Evolutionary conservation across 2,888 invertebrate species (phyloP).

Genomic region (Meiosimyza decipiens): DNA sequence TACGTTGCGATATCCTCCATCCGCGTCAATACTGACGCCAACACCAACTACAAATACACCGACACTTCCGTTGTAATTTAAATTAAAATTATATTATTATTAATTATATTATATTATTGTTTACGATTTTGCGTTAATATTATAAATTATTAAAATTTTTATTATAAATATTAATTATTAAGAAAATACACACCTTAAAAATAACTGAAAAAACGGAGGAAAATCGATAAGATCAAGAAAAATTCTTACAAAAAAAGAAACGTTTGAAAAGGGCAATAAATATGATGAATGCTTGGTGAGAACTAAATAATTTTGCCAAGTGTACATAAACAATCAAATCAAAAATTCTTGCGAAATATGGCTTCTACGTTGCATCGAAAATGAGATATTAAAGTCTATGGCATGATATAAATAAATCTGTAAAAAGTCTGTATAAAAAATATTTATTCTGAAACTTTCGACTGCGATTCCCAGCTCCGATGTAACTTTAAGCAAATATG

Average conservation of each 20-base stretch:
- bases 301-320: too few species aligned
- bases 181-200: conserved; percentile 31
- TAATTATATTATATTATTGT: conserved; percentile 43
- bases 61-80: conserved; percentile 69
- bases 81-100: conserved; percentile 46
- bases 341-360: too few species aligned
- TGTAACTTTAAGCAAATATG: too few species aligned
- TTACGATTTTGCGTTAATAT: conserved; percentile 22
- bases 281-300: too few species aligned
- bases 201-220: conserved; percentile 34
- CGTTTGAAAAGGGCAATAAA: too few species aligned
- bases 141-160: conserved; percentile 50
- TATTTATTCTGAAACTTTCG: too few species aligned
- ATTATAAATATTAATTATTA: conserved; percentile 28
- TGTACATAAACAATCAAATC: too few species aligned
- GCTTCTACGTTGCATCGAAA: too few species aligned
- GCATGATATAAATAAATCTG: too few species aligned
- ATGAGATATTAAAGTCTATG: too few species aligned
- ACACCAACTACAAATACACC: conserved; percentile 69
- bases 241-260: conserved; percentile 30
- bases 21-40: conserved; percentile 68
- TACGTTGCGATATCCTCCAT: conserved; percentile 69
- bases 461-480: too few species aligned
- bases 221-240: conserved; percentile 18
- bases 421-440: too few species aligned